A percentile compares a stretch with the other conserved stretches of the same genome.
phyloP scores from a whole-genome alignment of 2,888 invertebrate genomes.

The Tachina grossa region DNA sequence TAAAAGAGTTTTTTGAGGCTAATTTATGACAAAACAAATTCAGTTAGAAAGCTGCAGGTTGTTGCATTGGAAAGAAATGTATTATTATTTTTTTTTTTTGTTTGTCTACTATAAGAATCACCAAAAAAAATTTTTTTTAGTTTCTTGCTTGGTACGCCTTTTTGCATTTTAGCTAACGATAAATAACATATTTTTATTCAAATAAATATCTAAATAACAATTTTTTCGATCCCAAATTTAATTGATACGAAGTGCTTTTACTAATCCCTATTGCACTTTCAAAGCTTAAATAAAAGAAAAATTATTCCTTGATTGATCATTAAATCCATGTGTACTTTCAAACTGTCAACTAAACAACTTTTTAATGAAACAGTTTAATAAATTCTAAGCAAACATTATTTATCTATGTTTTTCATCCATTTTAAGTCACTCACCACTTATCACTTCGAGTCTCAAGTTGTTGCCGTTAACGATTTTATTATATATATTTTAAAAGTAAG shows the following conservation, averaged over 20 bases:
- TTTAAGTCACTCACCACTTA: neutral
- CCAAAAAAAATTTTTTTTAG: too few relatives aligned
- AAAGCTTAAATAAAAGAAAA: neutral
- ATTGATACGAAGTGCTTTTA: neutral
- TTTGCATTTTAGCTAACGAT: too few relatives aligned
- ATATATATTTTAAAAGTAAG: slow-evolving; percentile 4
- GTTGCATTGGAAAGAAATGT: too few relatives aligned
- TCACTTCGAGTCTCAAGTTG: neutral
- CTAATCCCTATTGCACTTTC: neutral
- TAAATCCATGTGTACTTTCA: neutral
- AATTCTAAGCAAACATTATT: neutral
- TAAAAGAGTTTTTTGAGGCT: too few relatives aligned
- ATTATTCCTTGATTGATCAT: neutral
- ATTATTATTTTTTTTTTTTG: too few relatives aligned
- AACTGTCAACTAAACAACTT: neutral
- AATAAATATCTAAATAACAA: too few relatives aligned
- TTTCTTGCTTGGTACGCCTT: too few relatives aligned
- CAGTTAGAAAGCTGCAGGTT: too few relatives aligned
- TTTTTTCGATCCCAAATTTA: too few relatives aligned
- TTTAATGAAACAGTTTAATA: neutral
- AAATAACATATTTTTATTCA: too few relatives aligned
- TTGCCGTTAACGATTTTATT: slow-evolving; percentile 13
- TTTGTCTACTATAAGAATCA: too few relatives aligned
- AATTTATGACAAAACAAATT: too few relatives aligned
- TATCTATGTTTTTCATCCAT: neutral